Percentiles rank a stretch among this genome's conserved stretches.
phyloP scores from a whole-genome alignment of 2,888 invertebrate species.

The Nephrotoma guestfalica region DNA sequence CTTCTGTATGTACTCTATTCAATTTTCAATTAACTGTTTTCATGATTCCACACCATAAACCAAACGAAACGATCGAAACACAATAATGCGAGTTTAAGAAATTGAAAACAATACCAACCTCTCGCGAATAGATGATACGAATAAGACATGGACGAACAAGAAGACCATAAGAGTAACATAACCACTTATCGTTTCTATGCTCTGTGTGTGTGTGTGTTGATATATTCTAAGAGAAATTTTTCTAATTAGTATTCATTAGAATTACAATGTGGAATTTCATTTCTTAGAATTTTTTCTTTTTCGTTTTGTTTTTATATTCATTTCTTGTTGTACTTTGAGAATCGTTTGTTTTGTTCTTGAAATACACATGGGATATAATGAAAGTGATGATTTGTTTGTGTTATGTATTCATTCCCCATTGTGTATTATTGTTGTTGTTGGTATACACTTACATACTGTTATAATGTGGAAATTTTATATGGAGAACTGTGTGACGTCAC shows the following conservation, averaged over 20 bases:
- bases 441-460: background rate
- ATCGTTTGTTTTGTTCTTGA: background rate
- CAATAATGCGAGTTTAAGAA: background rate
- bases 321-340: background rate
- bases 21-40: background rate
- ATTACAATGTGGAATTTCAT: background rate
- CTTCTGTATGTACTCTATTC: background rate
- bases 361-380: background rate
- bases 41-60: background rate
- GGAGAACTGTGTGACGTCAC: background rate
- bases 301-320: background rate
- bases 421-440: background rate
- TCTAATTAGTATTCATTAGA: background rate
- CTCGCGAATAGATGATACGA: background rate
- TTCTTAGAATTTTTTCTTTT: background rate
- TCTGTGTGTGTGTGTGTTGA: background rate
- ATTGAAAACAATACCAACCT: background rate
- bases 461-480: background rate
- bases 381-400: background rate
- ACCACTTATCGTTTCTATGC: background rate
- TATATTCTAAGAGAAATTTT: background rate
- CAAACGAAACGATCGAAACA: background rate
- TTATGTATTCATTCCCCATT: background rate
- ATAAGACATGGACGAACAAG: background rate
- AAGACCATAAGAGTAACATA: background rate